phyloP scores from a whole-genome alignment of 2,113 vertebrate species.

The Charadrius vociferus region DNA sequence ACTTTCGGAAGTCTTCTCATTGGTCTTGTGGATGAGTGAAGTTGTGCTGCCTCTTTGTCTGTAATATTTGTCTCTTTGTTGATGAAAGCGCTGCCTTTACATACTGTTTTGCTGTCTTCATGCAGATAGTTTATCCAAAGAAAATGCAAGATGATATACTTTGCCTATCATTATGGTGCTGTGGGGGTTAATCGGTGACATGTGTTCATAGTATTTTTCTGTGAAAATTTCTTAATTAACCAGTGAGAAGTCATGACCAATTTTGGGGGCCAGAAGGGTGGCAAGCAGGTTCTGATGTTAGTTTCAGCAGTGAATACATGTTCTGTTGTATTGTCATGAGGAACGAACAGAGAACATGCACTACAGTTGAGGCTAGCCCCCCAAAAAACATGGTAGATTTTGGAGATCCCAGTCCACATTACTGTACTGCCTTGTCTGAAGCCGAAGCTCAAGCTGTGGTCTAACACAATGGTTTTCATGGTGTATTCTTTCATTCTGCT shows the following conservation, averaged over 20 bases:
- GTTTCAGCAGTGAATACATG: neutral
- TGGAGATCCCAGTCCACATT: neutral
- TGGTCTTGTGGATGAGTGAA: neutral
- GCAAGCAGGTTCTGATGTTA: neutral
- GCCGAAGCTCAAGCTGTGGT: neutral
- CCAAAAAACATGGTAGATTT: neutral
- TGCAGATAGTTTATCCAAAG: neutral
- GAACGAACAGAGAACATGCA: neutral
- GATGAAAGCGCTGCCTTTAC: neutral
- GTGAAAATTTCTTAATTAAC: neutral
- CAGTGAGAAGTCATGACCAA: neutral
- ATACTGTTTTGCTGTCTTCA: neutral
- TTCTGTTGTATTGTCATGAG: neutral
- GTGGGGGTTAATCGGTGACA: neutral
- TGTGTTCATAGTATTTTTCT: neutral
- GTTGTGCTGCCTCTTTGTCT: neutral
- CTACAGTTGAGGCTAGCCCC: neutral
- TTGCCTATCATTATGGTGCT: fast-evolving
- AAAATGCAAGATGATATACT: neutral
- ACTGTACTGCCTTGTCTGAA: neutral
- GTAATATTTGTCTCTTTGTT: neutral
- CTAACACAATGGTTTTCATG: neutral
- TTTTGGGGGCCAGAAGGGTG: neutral
- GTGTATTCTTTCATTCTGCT: neutral
- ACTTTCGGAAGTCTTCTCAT: neutral